These are phyloP conservation scores for Channa argus DNA, from an alignment of 2,113 vertebrate genomes.

Conservation along the genomic window DNA sequence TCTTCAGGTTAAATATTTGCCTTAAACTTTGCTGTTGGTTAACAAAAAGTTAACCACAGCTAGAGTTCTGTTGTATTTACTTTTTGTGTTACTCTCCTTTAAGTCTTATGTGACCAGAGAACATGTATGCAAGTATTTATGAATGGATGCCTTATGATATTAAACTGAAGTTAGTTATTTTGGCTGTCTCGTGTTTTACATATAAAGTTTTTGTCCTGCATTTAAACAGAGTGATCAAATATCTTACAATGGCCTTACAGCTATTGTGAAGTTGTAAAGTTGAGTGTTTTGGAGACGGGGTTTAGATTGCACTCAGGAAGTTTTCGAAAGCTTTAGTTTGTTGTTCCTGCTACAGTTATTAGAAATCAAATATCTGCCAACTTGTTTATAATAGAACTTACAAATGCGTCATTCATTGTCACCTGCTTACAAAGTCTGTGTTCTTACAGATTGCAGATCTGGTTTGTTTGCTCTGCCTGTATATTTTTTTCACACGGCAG, in stretches of 20 bases:
- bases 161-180: conserved; percentile 57
- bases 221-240: background rate
- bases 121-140: conserved; percentile 62
- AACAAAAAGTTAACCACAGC: background rate
- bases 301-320: background rate
- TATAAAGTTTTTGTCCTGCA: background rate
- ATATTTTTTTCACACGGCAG: background rate
- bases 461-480: conserved; percentile 39
- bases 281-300: background rate
- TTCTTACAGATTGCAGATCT: conserved; percentile 16
- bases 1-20: conserved; percentile 12
- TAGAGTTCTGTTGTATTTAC: conserved; percentile 6
- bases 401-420: background rate
- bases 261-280: background rate
- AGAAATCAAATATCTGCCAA: background rate
- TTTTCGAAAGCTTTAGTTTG: background rate
- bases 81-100: conserved; percentile 24
- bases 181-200: background rate
- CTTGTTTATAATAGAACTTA: background rate
- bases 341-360: too few relatives aligned
- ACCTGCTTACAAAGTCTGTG: background rate
- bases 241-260: background rate
- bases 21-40: conserved; percentile 18
- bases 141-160: conserved; percentile 58
- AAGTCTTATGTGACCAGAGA: conserved; percentile 12